Conservation (phyloP, 2,888 invertebrate genomes). For the Cybosia mesomella region DNA sequence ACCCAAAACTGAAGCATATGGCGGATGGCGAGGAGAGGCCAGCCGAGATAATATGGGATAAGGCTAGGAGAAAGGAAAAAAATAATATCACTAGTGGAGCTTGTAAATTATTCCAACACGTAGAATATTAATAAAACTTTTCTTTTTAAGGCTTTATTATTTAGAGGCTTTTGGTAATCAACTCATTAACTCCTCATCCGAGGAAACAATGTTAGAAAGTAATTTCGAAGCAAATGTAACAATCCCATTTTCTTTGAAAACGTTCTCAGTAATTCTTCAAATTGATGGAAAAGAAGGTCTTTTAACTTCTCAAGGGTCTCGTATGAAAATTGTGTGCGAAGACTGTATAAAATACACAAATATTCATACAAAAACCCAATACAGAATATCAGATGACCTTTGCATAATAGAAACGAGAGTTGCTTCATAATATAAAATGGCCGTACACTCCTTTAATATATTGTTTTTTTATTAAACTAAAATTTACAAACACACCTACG, state of each 20-base stretch:
- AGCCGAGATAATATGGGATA: not conserved
- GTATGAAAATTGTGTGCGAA: not conserved
- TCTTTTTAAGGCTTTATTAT: too few relatives aligned
- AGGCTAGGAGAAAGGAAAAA: not conserved
- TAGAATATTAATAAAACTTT: not conserved
- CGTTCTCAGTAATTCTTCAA: not conserved
- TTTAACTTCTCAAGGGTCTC: not conserved
- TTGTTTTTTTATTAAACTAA: not conserved
- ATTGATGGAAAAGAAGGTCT: not conserved
- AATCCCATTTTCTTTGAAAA: not conserved
- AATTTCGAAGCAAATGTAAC: not conserved
- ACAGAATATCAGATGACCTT: constrained; percentile 18
- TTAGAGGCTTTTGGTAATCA: too few relatives aligned
- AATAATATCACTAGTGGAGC: not conserved
- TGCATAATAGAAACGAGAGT: not conserved
- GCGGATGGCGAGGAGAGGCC: not conserved
- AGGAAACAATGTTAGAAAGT: too few relatives aligned
- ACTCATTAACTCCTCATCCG: too few relatives aligned
- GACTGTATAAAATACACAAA: constrained; percentile 21
- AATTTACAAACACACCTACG: not conserved
- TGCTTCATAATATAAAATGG: not conserved
- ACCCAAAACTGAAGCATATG: not conserved
- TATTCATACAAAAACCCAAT: constrained; percentile 47
- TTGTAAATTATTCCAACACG: not conserved
- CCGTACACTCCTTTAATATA: not conserved